A percentile compares a stretch with the other conserved stretches of the same genome.
phyloP scores from a whole-genome alignment of 2,888 invertebrate species.

The Elysia crispata region DNA sequence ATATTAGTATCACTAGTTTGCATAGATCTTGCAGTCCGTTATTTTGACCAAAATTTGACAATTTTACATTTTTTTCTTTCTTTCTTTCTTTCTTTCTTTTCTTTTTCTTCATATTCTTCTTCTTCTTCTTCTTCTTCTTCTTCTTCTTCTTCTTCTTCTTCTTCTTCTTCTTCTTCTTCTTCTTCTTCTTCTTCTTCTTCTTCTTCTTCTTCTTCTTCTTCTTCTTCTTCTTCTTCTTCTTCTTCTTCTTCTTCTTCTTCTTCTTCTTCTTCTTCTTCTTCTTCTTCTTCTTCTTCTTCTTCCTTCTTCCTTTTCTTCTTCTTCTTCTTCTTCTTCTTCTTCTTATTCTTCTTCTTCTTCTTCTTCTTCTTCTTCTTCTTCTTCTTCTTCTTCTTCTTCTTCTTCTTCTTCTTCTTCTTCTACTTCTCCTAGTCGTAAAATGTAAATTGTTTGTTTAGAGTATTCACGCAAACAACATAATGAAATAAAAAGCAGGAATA shows the following conservation, averaged over 20 bases:
- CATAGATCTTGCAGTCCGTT: no score
- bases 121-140: background rate
- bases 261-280: background rate
- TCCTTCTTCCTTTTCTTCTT: constrained; percentile 20
- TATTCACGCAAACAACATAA: no score
- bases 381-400: background rate
- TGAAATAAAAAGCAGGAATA: no score
- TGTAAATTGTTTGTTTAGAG: no score
- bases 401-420: no score
- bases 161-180: constrained; percentile 3
- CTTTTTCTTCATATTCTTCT: no score
- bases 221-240: background rate
- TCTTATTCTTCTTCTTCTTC: background rate
- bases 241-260: background rate
- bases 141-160: background rate
- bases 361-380: background rate
- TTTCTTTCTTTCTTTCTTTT: background rate
- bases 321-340: constrained; percentile 17
- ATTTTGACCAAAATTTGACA: no score
- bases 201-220: constrained; percentile 1
- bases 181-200: background rate
- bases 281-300: background rate
- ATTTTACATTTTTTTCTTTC: no score
- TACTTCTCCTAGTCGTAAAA: no score
- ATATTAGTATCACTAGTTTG: no score